Percentiles rank a stretch among this genome's conserved stretches.
These are phyloP conservation scores for Polietes domitor DNA, from an alignment of 2,888 invertebrate genomes.

Conservation along the genomic window DNA sequence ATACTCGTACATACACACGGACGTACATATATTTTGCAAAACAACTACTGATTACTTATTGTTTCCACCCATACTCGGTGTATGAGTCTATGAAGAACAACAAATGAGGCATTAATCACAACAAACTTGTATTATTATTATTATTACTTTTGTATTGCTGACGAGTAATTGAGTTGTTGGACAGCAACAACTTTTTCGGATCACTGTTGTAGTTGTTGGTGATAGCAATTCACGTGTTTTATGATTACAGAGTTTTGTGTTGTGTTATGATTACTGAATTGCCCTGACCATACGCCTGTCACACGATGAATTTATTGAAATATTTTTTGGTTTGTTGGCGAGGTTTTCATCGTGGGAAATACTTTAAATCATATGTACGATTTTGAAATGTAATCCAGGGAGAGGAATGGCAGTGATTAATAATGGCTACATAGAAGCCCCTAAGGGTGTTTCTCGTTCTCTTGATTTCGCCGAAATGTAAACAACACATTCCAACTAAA, in stretches of 20 bases:
- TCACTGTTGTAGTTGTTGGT: not conserved
- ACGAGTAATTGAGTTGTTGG: no score
- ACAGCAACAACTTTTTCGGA: no score
- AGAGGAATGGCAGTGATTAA: not conserved
- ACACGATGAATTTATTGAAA: no score
- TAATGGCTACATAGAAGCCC: not conserved
- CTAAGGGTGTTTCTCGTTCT: not conserved
- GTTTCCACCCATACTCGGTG: not conserved
- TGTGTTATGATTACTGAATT: not conserved
- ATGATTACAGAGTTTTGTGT: not conserved
- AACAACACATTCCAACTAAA: not conserved
- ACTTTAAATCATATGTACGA: no score
- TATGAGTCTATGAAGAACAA: not conserved
- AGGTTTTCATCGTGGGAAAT: constrained; percentile 3
- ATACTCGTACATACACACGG: not conserved
- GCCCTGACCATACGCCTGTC: no score
- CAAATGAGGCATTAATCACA: constrained; percentile 10
- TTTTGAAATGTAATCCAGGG: not conserved
- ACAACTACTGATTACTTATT: not conserved
- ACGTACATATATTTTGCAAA: not conserved
- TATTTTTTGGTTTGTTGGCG: no score
- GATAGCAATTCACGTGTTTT: not conserved
- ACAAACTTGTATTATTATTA: not conserved
- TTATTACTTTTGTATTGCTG: not conserved
- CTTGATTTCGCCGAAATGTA: not conserved